Conservation (phyloP, 2,888 invertebrate species). For the Drosophila limbata region DNA sequence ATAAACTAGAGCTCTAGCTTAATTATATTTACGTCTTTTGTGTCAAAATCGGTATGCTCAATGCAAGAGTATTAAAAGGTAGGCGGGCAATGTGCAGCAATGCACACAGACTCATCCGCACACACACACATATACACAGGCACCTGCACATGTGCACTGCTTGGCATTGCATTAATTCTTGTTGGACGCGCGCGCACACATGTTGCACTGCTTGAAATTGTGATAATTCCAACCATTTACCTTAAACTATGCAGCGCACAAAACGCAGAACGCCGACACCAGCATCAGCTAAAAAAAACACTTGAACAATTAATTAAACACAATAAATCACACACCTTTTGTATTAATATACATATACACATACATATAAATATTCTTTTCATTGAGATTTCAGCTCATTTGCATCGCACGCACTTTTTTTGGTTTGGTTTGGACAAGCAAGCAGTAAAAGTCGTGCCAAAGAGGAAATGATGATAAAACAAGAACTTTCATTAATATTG, state of each 20-base stretch:
- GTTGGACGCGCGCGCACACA: constrained; percentile 1
- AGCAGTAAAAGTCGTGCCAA: constrained; percentile 20
- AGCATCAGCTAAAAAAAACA: not conserved
- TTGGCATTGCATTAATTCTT: constrained; percentile 1
- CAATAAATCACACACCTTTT: constrained; percentile 38
- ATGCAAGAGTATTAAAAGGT: not conserved
- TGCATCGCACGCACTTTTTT: constrained; percentile 23
- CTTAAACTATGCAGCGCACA: not conserved
- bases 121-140: not conserved
- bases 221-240: not conserved
- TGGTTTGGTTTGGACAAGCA: not conserved
- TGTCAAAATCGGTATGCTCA: not conserved
- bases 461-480: constrained; percentile 3
- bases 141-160: constrained; percentile 11
- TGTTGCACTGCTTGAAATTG: not conserved
- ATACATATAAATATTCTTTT: not conserved
- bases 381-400: constrained; percentile 21
- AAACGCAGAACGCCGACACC: not conserved
- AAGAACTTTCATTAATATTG: constrained; percentile 50
- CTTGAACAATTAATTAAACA: constrained; percentile 1
- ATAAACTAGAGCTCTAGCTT: too few species aligned
- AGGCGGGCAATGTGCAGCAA: constrained; percentile 15
- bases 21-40: too few species aligned
- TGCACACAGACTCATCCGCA: constrained; percentile 1
- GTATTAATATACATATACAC: constrained; percentile 13